Evolutionary conservation across 1,140 invertebrate genomes (phyloP).

Genomic region (Aradophagus sp.): DNA sequence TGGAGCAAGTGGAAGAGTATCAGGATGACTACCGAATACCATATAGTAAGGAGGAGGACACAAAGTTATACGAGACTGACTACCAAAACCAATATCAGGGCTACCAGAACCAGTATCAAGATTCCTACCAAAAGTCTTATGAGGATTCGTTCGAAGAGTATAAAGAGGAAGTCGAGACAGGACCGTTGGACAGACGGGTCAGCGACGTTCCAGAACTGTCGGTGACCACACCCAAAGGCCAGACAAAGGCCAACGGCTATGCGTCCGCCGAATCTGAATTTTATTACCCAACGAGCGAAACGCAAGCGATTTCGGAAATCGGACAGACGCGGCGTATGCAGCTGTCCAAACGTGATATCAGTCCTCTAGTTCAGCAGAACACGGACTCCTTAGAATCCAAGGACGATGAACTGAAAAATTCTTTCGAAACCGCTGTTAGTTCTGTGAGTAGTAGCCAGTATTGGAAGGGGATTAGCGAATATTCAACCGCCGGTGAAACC

Average conservation of each 20-base stretch:
- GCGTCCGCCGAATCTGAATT: slow-evolving; percentile 68
- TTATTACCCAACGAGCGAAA: slow-evolving; percentile 62
- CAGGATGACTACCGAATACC: slow-evolving; percentile 58
- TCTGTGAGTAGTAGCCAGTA: slow-evolving; percentile 73
- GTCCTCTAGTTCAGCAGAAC: slow-evolving; percentile 73
- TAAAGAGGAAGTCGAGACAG: slow-evolving; percentile 54
- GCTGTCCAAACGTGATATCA: slow-evolving; percentile 64
- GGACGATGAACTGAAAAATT: slow-evolving; percentile 77
- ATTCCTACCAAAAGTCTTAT: slow-evolving; percentile 65
- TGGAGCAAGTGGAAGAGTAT: slow-evolving; percentile 54
- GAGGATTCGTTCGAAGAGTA: slow-evolving; percentile 64
- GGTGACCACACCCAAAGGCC: slow-evolving; percentile 66
- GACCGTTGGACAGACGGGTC: slow-evolving; percentile 52
- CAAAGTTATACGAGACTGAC: slow-evolving; percentile 57
- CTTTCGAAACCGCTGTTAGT: slow-evolving; percentile 78
- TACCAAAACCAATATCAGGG: slow-evolving; percentile 59
- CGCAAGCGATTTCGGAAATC: slow-evolving; percentile 55
- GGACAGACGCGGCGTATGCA: slow-evolving; percentile 59
- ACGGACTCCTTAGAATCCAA: slow-evolving; percentile 77
- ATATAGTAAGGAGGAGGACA: slow-evolving; percentile 61
- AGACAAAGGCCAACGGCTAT: slow-evolving; percentile 67
- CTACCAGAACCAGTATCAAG: slow-evolving; percentile 60
- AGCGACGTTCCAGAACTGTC: slow-evolving; percentile 70
- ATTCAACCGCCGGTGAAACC: slow-evolving; percentile 67
- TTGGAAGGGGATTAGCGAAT: slow-evolving; percentile 67